Conservation (phyloP, 2,888 invertebrate genomes). For the Congeria kusceri region DNA sequence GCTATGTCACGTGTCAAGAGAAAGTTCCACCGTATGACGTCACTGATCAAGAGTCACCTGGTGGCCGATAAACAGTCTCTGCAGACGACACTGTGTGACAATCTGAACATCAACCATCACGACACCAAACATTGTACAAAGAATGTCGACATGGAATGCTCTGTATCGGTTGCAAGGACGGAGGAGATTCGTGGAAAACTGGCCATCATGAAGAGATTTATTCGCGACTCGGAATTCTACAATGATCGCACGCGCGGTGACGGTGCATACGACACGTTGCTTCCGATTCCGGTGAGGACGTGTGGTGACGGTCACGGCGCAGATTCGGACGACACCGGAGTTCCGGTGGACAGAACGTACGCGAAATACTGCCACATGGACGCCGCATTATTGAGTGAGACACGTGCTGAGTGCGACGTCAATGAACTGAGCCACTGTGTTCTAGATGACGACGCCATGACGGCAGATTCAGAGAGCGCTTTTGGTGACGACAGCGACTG, state of each 20-base stretch:
- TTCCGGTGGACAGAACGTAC: neutral
- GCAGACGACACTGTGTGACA: too few relatives aligned
- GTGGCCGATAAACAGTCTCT: too few relatives aligned
- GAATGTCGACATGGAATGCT: too few relatives aligned
- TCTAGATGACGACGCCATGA: neutral
- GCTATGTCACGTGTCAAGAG: too few relatives aligned
- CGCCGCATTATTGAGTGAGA: neutral
- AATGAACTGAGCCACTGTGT: neutral
- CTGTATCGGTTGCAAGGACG: too few relatives aligned
- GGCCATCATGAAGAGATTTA: neutral
- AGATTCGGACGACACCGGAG: neutral
- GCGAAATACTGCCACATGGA: neutral
- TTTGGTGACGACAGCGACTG: neutral
- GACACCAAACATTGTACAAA: too few relatives aligned
- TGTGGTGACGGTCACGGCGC: slow-evolving; percentile 2
- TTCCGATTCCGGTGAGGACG: neutral
- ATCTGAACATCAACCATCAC: too few relatives aligned
- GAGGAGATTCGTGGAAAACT: neutral
- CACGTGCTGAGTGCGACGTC: neutral
- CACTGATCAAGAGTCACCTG: too few relatives aligned
- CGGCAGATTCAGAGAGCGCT: slow-evolving; percentile 1
- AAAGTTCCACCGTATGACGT: too few relatives aligned
- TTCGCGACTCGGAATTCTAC: neutral
- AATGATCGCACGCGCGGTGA: neutral
- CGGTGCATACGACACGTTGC: neutral